Evolutionary conservation across 2,888 invertebrate genomes (phyloP).

Genomic region (Lycophotia porphyrea): DNA sequence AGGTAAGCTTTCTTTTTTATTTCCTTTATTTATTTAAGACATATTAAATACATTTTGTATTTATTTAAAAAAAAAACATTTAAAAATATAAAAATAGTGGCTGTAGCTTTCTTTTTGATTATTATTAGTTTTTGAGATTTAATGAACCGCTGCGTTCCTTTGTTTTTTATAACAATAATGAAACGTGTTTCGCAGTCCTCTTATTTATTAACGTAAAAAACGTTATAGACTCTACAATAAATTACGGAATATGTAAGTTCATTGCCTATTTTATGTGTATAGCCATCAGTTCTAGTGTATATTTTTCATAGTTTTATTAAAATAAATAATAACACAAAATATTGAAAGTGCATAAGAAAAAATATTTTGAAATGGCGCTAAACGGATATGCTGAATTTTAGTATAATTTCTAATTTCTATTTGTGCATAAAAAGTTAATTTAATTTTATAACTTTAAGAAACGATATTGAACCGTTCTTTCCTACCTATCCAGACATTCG

Average conservation of each 20-base stretch:
- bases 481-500: not conserved
- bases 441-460: not conserved
- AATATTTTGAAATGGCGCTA: no score
- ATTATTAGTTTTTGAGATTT: not conserved
- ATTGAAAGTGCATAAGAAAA: no score
- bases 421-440: not conserved
- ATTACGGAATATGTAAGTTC: not conserved
- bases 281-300: not conserved
- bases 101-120: constrained; percentile 11
- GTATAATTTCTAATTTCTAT: not conserved
- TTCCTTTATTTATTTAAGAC: no score
- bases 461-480: accelerated
- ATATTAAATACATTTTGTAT: no score
- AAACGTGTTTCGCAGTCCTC: not conserved
- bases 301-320: not conserved
- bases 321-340: not conserved
- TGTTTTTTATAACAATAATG: not conserved
- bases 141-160: constrained; percentile 1
- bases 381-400: not conserved
- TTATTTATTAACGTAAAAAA: not conserved
- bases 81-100: no score
- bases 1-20: constrained; percentile 36
- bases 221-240: no score
- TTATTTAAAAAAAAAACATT: no score
- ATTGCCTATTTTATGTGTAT: not conserved